Base-by-base conservation (phyloP, 2,888 invertebrate genomes). In the Amphipyra tragopoginis region DNA sequence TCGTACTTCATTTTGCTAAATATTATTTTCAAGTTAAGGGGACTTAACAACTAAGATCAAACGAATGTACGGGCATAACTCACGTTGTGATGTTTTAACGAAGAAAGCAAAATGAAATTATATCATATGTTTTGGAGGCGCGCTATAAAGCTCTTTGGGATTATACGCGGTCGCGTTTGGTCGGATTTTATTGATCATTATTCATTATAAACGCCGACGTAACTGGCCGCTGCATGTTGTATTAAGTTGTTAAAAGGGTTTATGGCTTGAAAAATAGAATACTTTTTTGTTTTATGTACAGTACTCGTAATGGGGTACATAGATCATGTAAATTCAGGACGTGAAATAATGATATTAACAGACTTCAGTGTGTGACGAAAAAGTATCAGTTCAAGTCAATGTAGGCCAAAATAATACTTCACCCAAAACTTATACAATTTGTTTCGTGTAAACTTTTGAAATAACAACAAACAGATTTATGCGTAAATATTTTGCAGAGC, bases 121-220 rank as follows among this genome's bases (percentile, higher is more conserved):
- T 76, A 64, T 72, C 68, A 70, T 79, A 79, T 79, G 80, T 82
- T 82, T 79, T 77, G 59, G 69, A 74, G 68, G 74, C 76, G 66
- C 59, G 77, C 67, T 79, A 82, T 85, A 83, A 83, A 82, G 79
- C 81, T 68, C 69, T 80, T 67, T 62, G 74, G 78, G 75, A 83
- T 83, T 81, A 82, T 75, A 75, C 80, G 83, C 78, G 84, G 86
- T 84, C 86, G 82, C 85, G 85, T 89, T 87, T 84, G 82, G 84
- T 80, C 79, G 80, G 77, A 78, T 87, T 91, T 93, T 91, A 92
- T 93, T 89, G 91, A 88, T 89, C 90, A 89, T 93, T 90, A 91
- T 86, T 92, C 90, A 90, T 90, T 90, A 89, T 89, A 86, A 91
- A 88, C 77, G 86, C 79, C 80, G 80, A 80, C 86, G 80, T 89